phyloP scores from a whole-genome alignment of 2,888 invertebrate species.

The Tenodera sinensis region DNA sequence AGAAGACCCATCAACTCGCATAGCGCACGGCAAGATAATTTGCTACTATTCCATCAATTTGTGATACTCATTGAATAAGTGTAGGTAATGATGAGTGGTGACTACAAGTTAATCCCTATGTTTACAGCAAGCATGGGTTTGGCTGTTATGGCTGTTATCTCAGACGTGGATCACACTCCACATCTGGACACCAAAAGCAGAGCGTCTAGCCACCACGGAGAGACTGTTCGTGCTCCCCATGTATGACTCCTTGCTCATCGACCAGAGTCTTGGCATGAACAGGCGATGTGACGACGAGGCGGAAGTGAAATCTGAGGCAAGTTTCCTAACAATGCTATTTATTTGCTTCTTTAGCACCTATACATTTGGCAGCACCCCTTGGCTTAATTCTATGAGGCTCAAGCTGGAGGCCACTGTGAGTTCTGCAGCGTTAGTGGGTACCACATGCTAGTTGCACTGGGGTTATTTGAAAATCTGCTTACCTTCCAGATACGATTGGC shows the following conservation, averaged over 20 bases:
- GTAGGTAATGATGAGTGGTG: too few relatives aligned
- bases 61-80: background rate
- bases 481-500: too few relatives aligned
- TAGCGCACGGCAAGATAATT: too few relatives aligned
- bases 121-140: constrained; percentile 65
- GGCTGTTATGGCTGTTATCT: constrained; percentile 76
- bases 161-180: constrained; percentile 85
- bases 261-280: constrained; percentile 80
- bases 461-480: too few relatives aligned
- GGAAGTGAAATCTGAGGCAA: constrained; percentile 42
- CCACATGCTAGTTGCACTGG: too few relatives aligned
- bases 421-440: too few relatives aligned
- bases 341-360: background rate
- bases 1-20: too few relatives aligned
- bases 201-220: constrained; percentile 79
- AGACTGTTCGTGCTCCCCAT: constrained; percentile 79
- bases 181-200: constrained; percentile 79
- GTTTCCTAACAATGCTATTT: background rate
- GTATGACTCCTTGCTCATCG: constrained; percentile 78
- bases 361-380: background rate
- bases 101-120: background rate
- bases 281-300: constrained; percentile 64
- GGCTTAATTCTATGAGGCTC: too few relatives aligned
- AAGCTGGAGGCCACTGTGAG: too few relatives aligned
- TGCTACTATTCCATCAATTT: background rate